Percentiles rank a stretch among this genome's conserved stretches.
Conservation (phyloP, 1,140 invertebrate species). For the Elymnias hypermnestra region DNA sequence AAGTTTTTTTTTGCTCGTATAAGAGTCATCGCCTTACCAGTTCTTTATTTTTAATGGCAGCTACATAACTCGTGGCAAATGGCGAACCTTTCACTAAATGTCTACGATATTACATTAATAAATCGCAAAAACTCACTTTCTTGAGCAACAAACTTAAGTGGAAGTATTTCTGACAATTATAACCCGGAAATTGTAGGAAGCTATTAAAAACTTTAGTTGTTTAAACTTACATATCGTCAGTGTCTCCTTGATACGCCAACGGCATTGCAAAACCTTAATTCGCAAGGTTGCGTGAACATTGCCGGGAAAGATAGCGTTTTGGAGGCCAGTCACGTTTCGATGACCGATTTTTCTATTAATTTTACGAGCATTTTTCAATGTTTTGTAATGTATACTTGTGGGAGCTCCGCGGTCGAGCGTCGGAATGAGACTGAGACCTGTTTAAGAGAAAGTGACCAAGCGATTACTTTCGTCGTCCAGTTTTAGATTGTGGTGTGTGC, state of each 20-base stretch:
- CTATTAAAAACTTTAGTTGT: not conserved
- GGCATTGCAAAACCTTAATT: conserved; percentile 32
- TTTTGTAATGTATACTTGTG: conserved; percentile 4
- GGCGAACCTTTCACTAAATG: conserved; percentile 51
- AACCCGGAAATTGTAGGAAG: no score
- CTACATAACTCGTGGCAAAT: conserved; percentile 44
- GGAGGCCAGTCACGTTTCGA: conserved; percentile 20
- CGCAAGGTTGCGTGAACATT: conserved; percentile 27
- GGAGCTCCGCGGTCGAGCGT: conserved; percentile 7
- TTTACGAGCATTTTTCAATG: conserved; percentile 10
- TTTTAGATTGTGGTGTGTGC: conserved; percentile 30
- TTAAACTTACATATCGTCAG: conserved; percentile 10
- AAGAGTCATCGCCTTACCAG: conserved; percentile 64
- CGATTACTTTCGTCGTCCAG: conserved; percentile 62
- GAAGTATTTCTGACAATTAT: no score
- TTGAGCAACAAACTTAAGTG: no score
- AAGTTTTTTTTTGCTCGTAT: conserved; percentile 52
- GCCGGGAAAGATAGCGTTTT: conserved; percentile 8
- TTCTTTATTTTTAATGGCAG: conserved; percentile 64
- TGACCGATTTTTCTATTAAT: conserved; percentile 15
- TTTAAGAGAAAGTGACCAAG: conserved; percentile 66
- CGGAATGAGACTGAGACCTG: conserved; percentile 41
- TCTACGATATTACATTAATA: conserved; percentile 17
- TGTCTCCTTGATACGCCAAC: conserved; percentile 13
- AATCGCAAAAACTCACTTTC: no score